Conservation (phyloP, 2,888 invertebrate genomes). For the Uropetala carovei region DNA sequence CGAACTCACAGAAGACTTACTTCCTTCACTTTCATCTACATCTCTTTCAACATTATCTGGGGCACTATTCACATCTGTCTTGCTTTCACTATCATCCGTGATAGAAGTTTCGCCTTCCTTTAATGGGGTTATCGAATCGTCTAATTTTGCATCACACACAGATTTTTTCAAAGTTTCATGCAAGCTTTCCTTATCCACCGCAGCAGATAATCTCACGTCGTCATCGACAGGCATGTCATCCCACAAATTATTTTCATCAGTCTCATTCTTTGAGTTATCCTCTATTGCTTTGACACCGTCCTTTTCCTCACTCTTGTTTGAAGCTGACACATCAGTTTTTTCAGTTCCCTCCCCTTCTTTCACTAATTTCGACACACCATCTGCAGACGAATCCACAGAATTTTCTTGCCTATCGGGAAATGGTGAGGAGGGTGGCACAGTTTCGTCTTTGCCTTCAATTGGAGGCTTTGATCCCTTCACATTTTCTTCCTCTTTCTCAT, state of each 20-base stretch:
- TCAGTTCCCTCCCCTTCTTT: conserved; percentile 66
- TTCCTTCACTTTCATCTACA: neutral
- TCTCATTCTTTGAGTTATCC: neutral
- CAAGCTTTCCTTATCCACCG: neutral
- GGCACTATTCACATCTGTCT: too few species aligned
- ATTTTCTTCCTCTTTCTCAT: conserved; percentile 65
- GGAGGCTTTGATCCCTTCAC: neutral
- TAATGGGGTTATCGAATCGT: neutral
- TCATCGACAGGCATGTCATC: neutral
- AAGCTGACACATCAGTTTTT: neutral
- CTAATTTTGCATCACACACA: neutral
- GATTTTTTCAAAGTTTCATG: neutral
- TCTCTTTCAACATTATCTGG: neutral
- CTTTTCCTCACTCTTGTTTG: neutral
- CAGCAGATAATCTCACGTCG: neutral
- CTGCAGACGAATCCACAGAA: neutral
- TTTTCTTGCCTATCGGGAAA: neutral
- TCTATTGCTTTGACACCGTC: neutral
- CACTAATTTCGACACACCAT: conserved; percentile 61
- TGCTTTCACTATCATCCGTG: neutral
- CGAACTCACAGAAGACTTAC: too few species aligned
- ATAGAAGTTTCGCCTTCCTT: neutral
- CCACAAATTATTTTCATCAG: neutral
- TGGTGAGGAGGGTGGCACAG: neutral
- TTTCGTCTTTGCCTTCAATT: conserved; percentile 65